Percentiles rank a stretch among this genome's conserved stretches.
Evolutionary conservation across 2,888 invertebrate genomes (phyloP).

Genomic region (Thera britannica): DNA sequence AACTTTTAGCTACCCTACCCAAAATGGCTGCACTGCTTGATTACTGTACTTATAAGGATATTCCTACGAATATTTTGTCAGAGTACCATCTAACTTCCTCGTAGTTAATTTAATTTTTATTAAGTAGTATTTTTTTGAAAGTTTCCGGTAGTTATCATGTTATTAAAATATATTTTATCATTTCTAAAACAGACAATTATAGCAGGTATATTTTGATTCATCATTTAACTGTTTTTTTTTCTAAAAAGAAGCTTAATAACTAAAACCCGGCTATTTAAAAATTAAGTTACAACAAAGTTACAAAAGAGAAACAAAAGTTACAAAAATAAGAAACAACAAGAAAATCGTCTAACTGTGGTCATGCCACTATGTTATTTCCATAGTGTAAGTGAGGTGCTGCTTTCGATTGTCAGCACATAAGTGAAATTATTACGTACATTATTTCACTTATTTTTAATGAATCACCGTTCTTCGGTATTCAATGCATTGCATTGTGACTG

Average conservation of each 20-base stretch:
- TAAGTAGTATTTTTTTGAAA: neutral
- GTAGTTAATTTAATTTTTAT: neutral
- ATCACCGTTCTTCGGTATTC: conserved; percentile 11
- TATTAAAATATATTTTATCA: neutral
- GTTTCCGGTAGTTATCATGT: neutral
- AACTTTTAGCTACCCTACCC: neutral
- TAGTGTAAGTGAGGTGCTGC: no score
- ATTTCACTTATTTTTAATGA: conserved; percentile 5
- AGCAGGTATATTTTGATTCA: neutral
- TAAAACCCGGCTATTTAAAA: no score
- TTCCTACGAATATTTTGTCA: conserved; percentile 18
- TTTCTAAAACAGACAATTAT: neutral
- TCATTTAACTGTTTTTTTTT: no score
- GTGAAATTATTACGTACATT: neutral
- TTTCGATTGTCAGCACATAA: no score
- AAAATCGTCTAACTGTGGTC: no score
- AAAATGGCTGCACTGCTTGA: neutral
- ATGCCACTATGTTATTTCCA: no score
- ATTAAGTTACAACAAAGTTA: no score
- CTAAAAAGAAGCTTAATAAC: no score
- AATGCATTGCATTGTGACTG: conserved; percentile 12
- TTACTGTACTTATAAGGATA: conserved; percentile 5
- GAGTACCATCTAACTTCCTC: conserved; percentile 10
- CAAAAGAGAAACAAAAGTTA: no score
- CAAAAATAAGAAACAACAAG: no score